Evolutionary conservation across 2,888 invertebrate species (phyloP).

Genomic region (Adelognathus sp.): DNA sequence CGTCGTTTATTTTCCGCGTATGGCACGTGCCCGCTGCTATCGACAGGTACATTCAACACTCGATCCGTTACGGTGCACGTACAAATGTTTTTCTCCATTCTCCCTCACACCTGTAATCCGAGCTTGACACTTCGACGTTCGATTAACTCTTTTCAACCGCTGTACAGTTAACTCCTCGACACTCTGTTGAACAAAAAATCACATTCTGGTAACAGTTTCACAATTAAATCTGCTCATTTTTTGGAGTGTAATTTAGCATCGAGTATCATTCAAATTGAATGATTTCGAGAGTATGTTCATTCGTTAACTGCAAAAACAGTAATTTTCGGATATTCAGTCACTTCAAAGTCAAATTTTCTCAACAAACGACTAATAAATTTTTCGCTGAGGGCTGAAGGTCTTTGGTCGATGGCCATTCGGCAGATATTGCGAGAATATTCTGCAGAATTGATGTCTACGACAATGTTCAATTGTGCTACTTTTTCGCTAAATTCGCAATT

Average conservation of each 20-base stretch:
- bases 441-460: too few species aligned
- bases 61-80: neutral
- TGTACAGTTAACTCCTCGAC: neutral
- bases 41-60: conserved; percentile 54
- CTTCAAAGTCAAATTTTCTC: too few species aligned
- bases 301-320: too few species aligned
- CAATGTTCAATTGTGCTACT: too few species aligned
- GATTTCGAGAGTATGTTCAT: neutral
- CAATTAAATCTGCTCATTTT: too few species aligned
- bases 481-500: neutral
- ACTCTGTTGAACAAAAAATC: neutral
- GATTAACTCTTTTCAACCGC: neutral
- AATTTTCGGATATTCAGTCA: too few species aligned
- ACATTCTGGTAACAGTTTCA: neutral
- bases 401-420: too few species aligned
- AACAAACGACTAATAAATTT: too few species aligned
- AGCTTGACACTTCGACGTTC: neutral
- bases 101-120: neutral
- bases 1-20: conserved; percentile 41
- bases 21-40: conserved; percentile 56
- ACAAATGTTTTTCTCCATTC: conserved; percentile 2
- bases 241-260: too few species aligned
- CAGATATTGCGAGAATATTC: neutral
- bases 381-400: too few species aligned
- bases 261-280: too few species aligned